Conservation (phyloP, 2,888 invertebrate species). For the Pseudococcus longispinus region DNA sequence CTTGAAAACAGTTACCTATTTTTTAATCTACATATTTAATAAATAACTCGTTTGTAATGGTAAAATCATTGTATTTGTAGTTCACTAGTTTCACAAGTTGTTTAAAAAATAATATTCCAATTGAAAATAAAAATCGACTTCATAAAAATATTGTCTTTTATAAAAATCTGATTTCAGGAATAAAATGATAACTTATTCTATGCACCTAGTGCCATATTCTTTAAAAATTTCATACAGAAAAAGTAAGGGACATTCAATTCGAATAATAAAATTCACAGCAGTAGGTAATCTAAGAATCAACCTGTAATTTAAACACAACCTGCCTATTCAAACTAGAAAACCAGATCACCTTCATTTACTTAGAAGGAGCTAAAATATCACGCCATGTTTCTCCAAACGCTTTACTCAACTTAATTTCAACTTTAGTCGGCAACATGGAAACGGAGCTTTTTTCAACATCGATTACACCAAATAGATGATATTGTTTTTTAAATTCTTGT, state of each 20-base stretch:
- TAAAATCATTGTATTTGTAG: background rate
- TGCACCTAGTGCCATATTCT: background rate
- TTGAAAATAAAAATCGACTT: background rate
- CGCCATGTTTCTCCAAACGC: constrained; percentile 84
- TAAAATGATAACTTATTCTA: background rate
- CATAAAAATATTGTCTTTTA: background rate
- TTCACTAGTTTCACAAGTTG: constrained; percentile 9
- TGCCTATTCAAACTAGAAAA: background rate
- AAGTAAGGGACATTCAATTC: background rate
- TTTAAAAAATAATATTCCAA: background rate
- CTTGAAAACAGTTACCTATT: background rate
- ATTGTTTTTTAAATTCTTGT: constrained; percentile 75
- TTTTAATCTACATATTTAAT: background rate
- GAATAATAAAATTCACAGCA: background rate
- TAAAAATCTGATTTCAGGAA: background rate
- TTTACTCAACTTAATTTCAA: constrained; percentile 90
- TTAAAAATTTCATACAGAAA: background rate
- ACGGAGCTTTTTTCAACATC: constrained; percentile 75
- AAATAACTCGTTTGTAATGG: background rate
- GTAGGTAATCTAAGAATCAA: background rate
- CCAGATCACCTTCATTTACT: background rate
- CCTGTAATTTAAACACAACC: background rate
- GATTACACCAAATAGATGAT: constrained; percentile 84
- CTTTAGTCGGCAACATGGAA: constrained; percentile 85
- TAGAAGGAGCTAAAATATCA: background rate